phyloP scores from a whole-genome alignment of 2,113 vertebrate genomes.

The Xyrauchen texanus region DNA sequence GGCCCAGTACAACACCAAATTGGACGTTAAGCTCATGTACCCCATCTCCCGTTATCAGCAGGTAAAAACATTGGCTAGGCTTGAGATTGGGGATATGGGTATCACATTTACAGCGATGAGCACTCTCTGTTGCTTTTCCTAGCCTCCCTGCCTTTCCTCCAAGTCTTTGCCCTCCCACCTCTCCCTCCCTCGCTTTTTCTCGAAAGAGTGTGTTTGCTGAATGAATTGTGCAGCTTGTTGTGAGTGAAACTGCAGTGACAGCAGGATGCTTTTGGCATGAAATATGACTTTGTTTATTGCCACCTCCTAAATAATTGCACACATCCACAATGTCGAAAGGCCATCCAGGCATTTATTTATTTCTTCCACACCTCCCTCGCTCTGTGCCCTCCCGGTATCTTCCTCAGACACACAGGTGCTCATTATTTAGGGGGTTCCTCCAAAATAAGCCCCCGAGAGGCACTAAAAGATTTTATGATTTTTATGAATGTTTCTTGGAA shows the following conservation, averaged over 20 bases:
- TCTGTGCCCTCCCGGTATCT: conserved; percentile 1
- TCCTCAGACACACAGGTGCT: conserved; percentile 36
- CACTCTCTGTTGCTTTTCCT: not conserved
- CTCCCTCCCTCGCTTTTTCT: too few species aligned
- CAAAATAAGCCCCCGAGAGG: conserved; percentile 15
- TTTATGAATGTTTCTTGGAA: conserved; percentile 55
- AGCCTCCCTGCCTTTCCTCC: too few species aligned
- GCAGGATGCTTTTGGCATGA: conserved; percentile 55
- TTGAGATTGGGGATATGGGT: not conserved
- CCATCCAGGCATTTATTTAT: conserved; percentile 54
- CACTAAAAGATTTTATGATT: conserved; percentile 54
- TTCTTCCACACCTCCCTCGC: not conserved
- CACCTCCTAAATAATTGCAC: conserved; percentile 56
- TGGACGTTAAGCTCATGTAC: conserved; percentile 93
- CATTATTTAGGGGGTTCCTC: conserved; percentile 59
- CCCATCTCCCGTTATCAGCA: conserved; percentile 93
- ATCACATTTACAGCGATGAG: not conserved
- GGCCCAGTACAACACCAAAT: conserved; percentile 95
- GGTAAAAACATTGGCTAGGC: conserved; percentile 71
- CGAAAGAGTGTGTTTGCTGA: conserved; percentile 16
- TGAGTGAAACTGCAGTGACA: conserved; percentile 55
- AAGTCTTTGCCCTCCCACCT: too few species aligned
- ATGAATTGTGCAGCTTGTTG: conserved; percentile 37
- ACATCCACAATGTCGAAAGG: conserved; percentile 56
- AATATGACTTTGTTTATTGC: conserved; percentile 56